Evolutionary conservation across 1,140 invertebrate genomes (phyloP).

Genomic region (Drusus annulatus): DNA sequence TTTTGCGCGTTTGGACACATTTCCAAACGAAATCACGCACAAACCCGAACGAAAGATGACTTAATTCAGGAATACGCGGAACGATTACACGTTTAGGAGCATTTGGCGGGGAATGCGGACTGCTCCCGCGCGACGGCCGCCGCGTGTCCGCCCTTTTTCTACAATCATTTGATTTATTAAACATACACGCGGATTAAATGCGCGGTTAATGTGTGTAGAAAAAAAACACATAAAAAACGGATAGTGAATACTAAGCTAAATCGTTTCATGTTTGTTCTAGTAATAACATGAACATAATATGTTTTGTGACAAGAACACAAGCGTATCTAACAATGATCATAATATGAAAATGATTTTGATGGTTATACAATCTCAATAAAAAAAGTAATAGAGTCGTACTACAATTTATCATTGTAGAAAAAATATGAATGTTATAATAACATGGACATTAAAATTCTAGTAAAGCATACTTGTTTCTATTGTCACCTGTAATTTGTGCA

Average conservation of each 20-base stretch:
- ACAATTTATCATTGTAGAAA: no score
- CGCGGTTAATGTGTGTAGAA: constrained; percentile 55
- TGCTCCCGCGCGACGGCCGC: not conserved
- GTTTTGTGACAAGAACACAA: constrained; percentile 3
- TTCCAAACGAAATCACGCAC: constrained; percentile 44
- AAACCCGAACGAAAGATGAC: constrained; percentile 40
- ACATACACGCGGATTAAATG: constrained; percentile 57
- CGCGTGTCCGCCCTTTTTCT: constrained; percentile 54
- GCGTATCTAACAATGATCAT: constrained; percentile 6
- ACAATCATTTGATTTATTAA: constrained; percentile 56
- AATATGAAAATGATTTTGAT: not conserved
- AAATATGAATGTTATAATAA: no score
- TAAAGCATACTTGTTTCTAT: no score
- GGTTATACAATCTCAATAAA: no score
- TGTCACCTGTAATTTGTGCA: not conserved
- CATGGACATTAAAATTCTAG: no score
- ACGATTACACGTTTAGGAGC: constrained; percentile 28
- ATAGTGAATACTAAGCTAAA: constrained; percentile 24
- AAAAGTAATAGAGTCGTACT: no score
- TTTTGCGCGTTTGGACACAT: constrained; percentile 7
- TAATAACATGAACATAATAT: not conserved
- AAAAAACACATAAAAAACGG: constrained; percentile 9
- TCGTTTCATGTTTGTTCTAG: constrained; percentile 17
- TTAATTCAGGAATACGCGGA: constrained; percentile 36
- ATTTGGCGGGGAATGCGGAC: constrained; percentile 48